Evolutionary conservation across 2,888 invertebrate genomes (phyloP).

Genomic region (Arctia plantaginis): DNA sequence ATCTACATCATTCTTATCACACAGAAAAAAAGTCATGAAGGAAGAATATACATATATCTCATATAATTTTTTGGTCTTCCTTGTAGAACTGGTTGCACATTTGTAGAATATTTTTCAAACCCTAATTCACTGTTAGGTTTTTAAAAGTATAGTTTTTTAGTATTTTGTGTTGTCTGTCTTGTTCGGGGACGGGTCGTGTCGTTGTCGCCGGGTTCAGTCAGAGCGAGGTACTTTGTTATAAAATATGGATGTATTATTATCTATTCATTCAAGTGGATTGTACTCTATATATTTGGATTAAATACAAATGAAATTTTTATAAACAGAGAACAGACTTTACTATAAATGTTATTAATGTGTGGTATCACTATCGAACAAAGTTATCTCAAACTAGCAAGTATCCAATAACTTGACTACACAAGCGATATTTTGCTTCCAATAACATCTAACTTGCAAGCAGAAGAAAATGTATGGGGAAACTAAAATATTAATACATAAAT

Average conservation of each 20-base stretch:
- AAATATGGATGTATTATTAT: not conserved
- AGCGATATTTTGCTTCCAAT: constrained; percentile 12
- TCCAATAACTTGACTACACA: constrained; percentile 6
- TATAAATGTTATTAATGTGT: not conserved
- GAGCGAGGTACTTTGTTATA: not conserved
- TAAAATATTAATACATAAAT: constrained; percentile 62
- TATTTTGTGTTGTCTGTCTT: not conserved
- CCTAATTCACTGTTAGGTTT: no score
- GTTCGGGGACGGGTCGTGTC: not conserved
- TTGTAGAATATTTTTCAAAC: not conserved
- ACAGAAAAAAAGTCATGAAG: no score
- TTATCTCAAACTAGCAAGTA: constrained; percentile 12
- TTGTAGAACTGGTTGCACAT: not conserved
- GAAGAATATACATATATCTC: not conserved
- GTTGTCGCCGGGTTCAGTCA: not conserved
- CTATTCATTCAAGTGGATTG: not conserved
- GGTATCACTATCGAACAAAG: constrained; percentile 4
- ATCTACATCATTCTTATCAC: no score
- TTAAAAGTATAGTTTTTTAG: no score
- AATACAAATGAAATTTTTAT: not conserved
- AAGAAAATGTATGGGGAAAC: constrained; percentile 27
- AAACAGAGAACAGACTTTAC: not conserved
- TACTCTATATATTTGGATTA: not conserved
- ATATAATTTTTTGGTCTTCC: not conserved
- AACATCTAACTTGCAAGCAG: constrained; percentile 2